A percentile compares a stretch with the other conserved stretches of the same genome.
These are phyloP conservation scores for Thaumetopoea pityocampa DNA, from an alignment of 1,140 invertebrate species.

Conservation along the genomic window DNA sequence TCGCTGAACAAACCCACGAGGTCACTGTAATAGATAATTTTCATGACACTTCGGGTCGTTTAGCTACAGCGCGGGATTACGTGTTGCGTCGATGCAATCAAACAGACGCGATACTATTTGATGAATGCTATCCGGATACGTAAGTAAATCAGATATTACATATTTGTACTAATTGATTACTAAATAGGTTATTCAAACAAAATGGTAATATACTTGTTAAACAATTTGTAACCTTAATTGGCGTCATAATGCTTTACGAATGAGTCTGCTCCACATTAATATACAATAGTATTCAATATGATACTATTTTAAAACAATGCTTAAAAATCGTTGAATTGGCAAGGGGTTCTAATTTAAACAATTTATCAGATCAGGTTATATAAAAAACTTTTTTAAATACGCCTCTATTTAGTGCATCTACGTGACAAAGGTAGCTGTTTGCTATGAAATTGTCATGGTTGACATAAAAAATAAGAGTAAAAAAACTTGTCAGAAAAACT, in stretches of 20 bases:
- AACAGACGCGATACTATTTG: constrained; percentile 77
- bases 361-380: too few relatives aligned
- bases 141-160: constrained; percentile 73
- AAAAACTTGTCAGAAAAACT: too few relatives aligned
- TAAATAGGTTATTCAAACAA: constrained; percentile 39
- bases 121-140: constrained; percentile 78
- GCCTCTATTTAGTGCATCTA: too few relatives aligned
- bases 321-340: not conserved
- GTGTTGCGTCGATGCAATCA: constrained; percentile 81
- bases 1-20: constrained; percentile 58
- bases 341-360: constrained; percentile 2
- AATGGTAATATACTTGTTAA: constrained; percentile 33
- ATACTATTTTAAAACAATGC: not conserved
- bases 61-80: constrained; percentile 71
- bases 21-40: constrained; percentile 57
- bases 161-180: constrained; percentile 17
- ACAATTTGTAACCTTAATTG: constrained; percentile 6
- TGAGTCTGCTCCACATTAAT: constrained; percentile 8
- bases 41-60: constrained; percentile 47
- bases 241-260: constrained; percentile 6
- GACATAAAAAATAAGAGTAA: too few relatives aligned
- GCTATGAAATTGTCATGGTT: too few relatives aligned
- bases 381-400: too few relatives aligned
- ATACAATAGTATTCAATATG: constrained; percentile 8
- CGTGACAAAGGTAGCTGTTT: too few relatives aligned